Evolutionary conservation across 2,113 vertebrate species (phyloP), one percentile per base, ranked within the genome.

Genomic region (Nannobrachium achirus): DNA sequence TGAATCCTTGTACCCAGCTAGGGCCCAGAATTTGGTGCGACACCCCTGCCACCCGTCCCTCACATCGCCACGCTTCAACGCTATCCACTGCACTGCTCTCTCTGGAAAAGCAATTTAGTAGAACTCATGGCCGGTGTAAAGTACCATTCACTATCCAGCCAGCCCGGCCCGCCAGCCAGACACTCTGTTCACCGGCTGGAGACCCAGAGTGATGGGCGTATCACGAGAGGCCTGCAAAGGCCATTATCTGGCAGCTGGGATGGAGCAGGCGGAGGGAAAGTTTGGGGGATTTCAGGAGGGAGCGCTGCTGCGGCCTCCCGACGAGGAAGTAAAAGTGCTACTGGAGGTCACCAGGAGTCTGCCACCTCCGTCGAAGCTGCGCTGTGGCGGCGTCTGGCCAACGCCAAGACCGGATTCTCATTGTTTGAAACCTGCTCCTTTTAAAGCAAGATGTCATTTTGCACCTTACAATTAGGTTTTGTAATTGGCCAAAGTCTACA

Each of bases 261-360:
- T 16, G 63, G 71, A 66, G 66, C 81, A 82, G 86, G 88, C 77
- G 8, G 50, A 60, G 75, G 88, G 84, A 76, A 86, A 84, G 69
- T 90, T 90, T 69, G 79, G 89, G 89, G 89, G 84, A 88, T 91
- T 91, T 90, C 73, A 81, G 81, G 64, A 73, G 71, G 74, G 74
- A 82, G 72, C 70, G 72, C 70, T 11, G 52, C 70, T 52, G 41
- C 56, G 41, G 75, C 66, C 59, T 75, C 61, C 50, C 15, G 11
- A 68, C 58, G 8, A 58, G 66, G 66, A 42, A 70, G 75, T 56
- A 79, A 53, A 56, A 68, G 75, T 80, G 86, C 85, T 89, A 78
- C 85, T 82, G 87, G 75, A 87, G 83, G 83, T 90, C 87, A 89
- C 67, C 69, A 19, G 85, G 0, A 64, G 73, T 74, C 71, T 4